Percentiles rank a stretch among this genome's conserved stretches.
Evolutionary conservation across 2,797 vertebrate species (phyloP).

Genomic region (Brachyrhaphis roseni): DNA sequence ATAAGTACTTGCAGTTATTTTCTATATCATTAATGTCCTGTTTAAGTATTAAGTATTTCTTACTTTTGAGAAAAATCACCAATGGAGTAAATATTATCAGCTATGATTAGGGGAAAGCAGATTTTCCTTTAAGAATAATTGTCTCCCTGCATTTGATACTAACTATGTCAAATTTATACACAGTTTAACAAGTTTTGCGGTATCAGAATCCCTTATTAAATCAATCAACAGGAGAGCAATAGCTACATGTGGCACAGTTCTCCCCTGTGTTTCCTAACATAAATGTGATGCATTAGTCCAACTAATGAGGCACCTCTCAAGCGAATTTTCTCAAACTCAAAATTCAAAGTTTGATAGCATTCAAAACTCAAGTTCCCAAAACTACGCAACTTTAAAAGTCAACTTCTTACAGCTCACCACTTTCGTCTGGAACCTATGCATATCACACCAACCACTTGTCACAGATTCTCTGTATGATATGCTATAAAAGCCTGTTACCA

Average conservation of each 20-base stretch:
- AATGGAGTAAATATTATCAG: neutral
- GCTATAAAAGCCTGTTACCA: slow-evolving; percentile 44
- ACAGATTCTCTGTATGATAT: slow-evolving; percentile 35
- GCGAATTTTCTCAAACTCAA: neutral
- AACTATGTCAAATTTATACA: slow-evolving; percentile 13
- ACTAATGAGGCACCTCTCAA: slow-evolving; percentile 47
- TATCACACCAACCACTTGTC: slow-evolving; percentile 35
- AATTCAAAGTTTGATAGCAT: neutral
- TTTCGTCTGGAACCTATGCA: slow-evolving; percentile 15
- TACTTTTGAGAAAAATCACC: neutral
- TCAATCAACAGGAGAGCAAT: slow-evolving; percentile 45
- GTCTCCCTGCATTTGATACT: neutral
- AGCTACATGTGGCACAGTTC: slow-evolving; percentile 12
- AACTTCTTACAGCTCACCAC: slow-evolving; percentile 19
- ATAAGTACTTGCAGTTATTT: neutral
- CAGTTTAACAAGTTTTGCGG: slow-evolving; percentile 4
- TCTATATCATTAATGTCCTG: neutral
- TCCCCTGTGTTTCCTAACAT: slow-evolving; percentile 10
- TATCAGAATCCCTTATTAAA: slow-evolving; percentile 39
- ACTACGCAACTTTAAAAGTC: slow-evolving; percentile 18
- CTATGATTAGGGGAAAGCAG: neutral
- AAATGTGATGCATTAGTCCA: slow-evolving; percentile 35
- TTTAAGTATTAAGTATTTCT: neutral
- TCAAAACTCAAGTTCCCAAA: neutral
- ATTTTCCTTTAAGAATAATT: neutral